Base-by-base conservation (phyloP, 2,888 invertebrate species). In the Torymus auratus region DNA sequence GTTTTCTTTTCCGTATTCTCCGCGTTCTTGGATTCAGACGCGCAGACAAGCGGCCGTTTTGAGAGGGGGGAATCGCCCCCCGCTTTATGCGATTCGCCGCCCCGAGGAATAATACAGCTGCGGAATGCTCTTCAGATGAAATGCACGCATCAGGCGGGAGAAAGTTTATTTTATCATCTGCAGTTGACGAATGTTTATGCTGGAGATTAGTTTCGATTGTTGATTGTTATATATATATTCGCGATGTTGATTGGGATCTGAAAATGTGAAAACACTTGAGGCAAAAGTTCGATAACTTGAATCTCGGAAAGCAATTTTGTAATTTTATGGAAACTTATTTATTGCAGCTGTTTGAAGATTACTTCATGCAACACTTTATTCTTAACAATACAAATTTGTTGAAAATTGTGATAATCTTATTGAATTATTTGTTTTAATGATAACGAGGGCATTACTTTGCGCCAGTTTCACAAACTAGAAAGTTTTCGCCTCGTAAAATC, bases 401-500 rank as follows among this genome's bases (percentile, higher is more conserved):
- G 28, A 28, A 70, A 23, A 41, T 15, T 7, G 14, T 23, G 23
- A 23, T 5, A 68, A 55, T 28, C 3, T 28, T 53, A 58, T 50
- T 17, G 67, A 60, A 67, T 52, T 75, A 67, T 75, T 75, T 67
- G 60, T 58, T 52, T 28, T 62, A 13, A 76, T 69, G 53, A 68
- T 61, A 12, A 23, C 15, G 15, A 58, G 1, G 55, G 41, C 28
- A 20, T 68, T 70, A 20, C 70, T 50, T 65, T 28, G 20, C 55
- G 41, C 68, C 53, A 60, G 62, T 78, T 73, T 72, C 50, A 55
- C 50, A 56, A 61, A 20, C 23, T n/a, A 23, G 4, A 23, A 53
- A 69, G 52, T 79, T 79, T 69, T 61, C 74, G 55, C 69, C 64
- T 74, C 73, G 50, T 79, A 74, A 79, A 79, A 73, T 12, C 64